Conservation (phyloP, 2,888 invertebrate species). For the Dermolepida albohirtum region DNA sequence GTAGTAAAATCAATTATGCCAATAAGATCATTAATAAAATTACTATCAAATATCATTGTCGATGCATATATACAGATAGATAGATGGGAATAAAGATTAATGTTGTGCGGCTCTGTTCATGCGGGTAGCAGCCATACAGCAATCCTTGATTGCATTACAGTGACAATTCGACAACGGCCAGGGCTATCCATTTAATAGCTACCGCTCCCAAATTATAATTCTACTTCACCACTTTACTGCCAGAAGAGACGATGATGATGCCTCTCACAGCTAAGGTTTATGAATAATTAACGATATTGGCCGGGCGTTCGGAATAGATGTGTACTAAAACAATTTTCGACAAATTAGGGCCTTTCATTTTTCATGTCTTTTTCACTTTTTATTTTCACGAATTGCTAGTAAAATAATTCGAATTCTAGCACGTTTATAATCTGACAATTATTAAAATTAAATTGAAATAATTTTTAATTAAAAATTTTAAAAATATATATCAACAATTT, state of each 20-base stretch:
- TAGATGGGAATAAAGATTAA: conserved; percentile 19
- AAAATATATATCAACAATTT: too few species aligned
- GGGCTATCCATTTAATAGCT: conserved; percentile 34
- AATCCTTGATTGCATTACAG: conserved; percentile 26
- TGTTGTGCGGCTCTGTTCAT: conserved; percentile 8
- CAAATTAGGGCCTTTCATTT: neutral
- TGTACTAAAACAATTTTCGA: conserved; percentile 14
- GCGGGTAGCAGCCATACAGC: conserved; percentile 12
- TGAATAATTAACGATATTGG: conserved; percentile 18
- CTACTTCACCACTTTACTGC: conserved; percentile 16
- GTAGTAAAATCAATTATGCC: too few species aligned
- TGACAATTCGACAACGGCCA: conserved; percentile 33
- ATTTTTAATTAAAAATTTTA: too few species aligned
- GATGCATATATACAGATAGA: neutral
- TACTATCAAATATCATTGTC: conserved; percentile 6
- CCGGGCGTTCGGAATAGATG: neutral
- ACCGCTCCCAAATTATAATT: conserved; percentile 10
- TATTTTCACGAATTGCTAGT: too few species aligned
- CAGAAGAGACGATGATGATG: conserved; percentile 1
- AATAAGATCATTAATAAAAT: conserved; percentile 8
- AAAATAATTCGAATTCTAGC: too few species aligned
- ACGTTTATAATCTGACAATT: too few species aligned
- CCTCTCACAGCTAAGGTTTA: conserved; percentile 8
- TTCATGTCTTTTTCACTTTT: too few species aligned
- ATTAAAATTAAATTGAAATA: too few species aligned